Percentiles rank a stretch among this genome's conserved stretches.
These are phyloP conservation scores for Zeuzera pyrina DNA, from an alignment of 2,888 invertebrate genomes.

Conservation along the genomic window DNA sequence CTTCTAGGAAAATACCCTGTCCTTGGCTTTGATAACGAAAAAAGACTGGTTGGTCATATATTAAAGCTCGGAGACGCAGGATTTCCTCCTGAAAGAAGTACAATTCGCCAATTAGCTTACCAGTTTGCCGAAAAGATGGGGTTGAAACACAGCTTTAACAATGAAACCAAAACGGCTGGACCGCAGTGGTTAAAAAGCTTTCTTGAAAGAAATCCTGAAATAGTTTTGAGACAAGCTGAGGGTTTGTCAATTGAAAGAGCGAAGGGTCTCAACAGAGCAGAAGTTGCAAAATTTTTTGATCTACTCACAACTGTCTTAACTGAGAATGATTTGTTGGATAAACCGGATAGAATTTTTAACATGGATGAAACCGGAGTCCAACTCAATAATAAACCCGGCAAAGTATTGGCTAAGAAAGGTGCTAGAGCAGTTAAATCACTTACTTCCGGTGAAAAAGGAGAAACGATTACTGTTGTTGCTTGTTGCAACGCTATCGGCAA, in stretches of 20 bases:
- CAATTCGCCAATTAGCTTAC: constrained; percentile 18
- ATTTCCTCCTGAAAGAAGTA: constrained; percentile 13
- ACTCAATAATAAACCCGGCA: too few relatives aligned
- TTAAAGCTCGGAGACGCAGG: constrained; percentile 14
- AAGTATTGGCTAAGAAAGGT: constrained; percentile 33
- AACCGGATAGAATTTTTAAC: constrained; percentile 30
- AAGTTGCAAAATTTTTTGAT: constrained; percentile 19
- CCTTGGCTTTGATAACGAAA: constrained; percentile 11
- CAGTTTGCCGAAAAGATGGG: constrained; percentile 20
- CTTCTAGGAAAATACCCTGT: constrained; percentile 5
- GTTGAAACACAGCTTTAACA: constrained; percentile 20
- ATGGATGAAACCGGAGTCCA: too few relatives aligned
- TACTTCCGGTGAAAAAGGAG: constrained; percentile 29
- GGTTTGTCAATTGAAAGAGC: constrained; percentile 22
- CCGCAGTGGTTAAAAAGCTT: constrained; percentile 20
- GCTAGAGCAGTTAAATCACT: constrained; percentile 23
- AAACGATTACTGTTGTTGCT: constrained; percentile 20
- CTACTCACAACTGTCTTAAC: constrained; percentile 14
- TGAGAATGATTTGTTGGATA: constrained; percentile 21
- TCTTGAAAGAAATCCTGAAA: constrained; percentile 17
- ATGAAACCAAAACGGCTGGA: constrained; percentile 20
- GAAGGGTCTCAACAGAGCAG: constrained; percentile 18
- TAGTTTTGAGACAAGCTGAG: constrained; percentile 21
- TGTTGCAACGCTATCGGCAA: constrained; percentile 25
- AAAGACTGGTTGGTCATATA: constrained; percentile 13